These are phyloP conservation scores for Drosophila takahashii DNA, from an alignment of 1,140 invertebrate species.

Conservation along the genomic window DNA sequence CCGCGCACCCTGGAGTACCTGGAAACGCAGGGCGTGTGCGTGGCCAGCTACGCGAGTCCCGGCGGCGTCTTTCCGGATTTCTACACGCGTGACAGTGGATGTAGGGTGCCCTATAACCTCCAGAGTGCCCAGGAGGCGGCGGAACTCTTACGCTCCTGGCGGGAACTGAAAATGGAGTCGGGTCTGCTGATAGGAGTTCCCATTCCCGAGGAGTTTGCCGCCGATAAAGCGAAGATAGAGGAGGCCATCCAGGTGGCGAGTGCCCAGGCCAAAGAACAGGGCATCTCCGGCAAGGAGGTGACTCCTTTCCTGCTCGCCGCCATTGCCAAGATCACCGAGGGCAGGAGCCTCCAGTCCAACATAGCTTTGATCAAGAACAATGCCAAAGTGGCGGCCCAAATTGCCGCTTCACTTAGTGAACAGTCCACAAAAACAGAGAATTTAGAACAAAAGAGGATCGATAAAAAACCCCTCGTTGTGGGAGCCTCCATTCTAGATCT, in stretches of 20 bases:
- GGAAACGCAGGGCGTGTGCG: slow-evolving; percentile 98
- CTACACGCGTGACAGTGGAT: slow-evolving; percentile 90
- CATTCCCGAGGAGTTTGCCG: slow-evolving; percentile 90
- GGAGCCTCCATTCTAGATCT: slow-evolving; percentile 79
- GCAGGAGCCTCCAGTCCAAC: slow-evolving; percentile 93
- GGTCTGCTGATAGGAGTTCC: slow-evolving; percentile 97
- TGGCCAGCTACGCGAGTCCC: slow-evolving; percentile 88
- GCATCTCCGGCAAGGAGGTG: slow-evolving; percentile 93
- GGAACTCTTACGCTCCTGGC: slow-evolving; percentile 87
- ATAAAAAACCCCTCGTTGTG: slow-evolving; percentile 59
- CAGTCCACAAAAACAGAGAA: slow-evolving; percentile 65
- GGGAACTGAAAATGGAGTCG: slow-evolving; percentile 88
- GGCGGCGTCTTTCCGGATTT: slow-evolving; percentile 93
- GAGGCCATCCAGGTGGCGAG: slow-evolving; percentile 90
- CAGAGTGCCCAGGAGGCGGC: slow-evolving; percentile 89
- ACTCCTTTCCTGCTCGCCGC: slow-evolving; percentile 95
- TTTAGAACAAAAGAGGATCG: not conserved
- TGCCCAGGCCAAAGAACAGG: slow-evolving; percentile 87
- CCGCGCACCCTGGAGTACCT: slow-evolving; percentile 96
- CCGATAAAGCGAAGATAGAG: slow-evolving; percentile 86
- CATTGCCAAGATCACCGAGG: slow-evolving; percentile 91
- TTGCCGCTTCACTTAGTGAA: slow-evolving; percentile 87
- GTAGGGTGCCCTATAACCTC: slow-evolving; percentile 90
- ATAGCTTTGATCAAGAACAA: slow-evolving; percentile 97
- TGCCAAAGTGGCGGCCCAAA: slow-evolving; percentile 92